Base-by-base conservation (phyloP, 2,797 vertebrate genomes). In the Gymnodraco acuticeps region DNA sequence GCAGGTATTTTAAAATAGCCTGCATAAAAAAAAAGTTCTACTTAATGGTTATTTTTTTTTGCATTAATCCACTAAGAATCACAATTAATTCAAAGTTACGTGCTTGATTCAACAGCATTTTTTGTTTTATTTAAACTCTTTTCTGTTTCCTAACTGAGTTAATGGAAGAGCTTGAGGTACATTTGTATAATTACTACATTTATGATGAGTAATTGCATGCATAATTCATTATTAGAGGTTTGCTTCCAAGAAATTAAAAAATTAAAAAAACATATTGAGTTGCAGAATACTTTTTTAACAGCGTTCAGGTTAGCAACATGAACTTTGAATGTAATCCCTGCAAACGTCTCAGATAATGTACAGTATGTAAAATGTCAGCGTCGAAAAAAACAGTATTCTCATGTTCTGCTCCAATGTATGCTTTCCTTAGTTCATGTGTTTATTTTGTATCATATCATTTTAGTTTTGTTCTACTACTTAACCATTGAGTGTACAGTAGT, bases 171-270 rank as follows among this genome's bases (percentile, higher is more conserved):
- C 87, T 83, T 38, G 13, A n/a, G 64, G 80, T 82, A 53, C 51
- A 42, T 19, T 46, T 10, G 20, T 75, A 8, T 78, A 74, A 78
- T 82, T 78, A 85, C 86, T 88, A 79, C 56, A 80, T 73, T 81
- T 68, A 79, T 75, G 54, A 73, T 80, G 67, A 78, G 72, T 84
- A 75, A 83, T 84, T 74, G 50, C 78, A 82, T 89, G 77, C 86
- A 85, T 90, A 74, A 92, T 85, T 92, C 45, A 90, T 73, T 19
- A 23, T 20, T 62, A 65, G 15, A 43, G 27, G 55, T 5, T 5
- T 75, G 65, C 73, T 82, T 70, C 33, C 45, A 23, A 52, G 45
- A 52, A 78, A 80, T 52, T 60, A 55, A 27, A 27, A 27, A 5
- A 27, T 27, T 0, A 1, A 38, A 38, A 38, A 38, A 38, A 38